Evolutionary conservation across 1,140 invertebrate species (phyloP), one percentile per base, ranked within the genome.

Genomic region (Microplitis demolitor): DNA sequence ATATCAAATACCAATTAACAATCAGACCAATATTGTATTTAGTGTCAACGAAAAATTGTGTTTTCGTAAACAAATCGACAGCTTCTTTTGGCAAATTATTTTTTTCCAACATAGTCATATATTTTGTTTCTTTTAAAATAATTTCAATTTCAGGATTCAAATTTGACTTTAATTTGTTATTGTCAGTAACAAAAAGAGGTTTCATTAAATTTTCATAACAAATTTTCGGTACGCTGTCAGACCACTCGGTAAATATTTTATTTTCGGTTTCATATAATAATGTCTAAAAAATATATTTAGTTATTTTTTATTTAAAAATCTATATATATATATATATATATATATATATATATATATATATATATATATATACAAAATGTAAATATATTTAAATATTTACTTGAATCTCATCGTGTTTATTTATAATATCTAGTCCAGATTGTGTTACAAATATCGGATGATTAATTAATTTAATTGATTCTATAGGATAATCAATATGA

Each of bases 401-500:
- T 71, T 74, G 34, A 6, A 85, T 53, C 72, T 84, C 74, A 6
- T 76, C 45, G 61, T 79, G 77, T 69, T 84, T 85, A 1, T 11
- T 63, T 11, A 72, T 71, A 0, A 74, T 74, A 16, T 78, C 78
- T 4, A 69, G 68, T 16, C 66, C 73, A 13, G 76, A 74, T 76
- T 66, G 75, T 0, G 76, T 73, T 0, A 53, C 64, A 66, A 81
- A 31, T 45, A 84, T 71, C n/a, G 82, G 80, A 73, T 84, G 78
- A 58, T 85, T 78, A 11, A 84, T 37, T 5, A 79, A 69, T 73
- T 79, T 74, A 8, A 74, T 56, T 34, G 67, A 74, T 68, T 91
- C 88, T 74, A 93, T 90, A 1, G 93, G 91, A 50, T 88, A 86
- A 13, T 84, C 77, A 16, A 93, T 89, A 72, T 93, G 87, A 66